Conservation (phyloP, 1,140 invertebrate species). For the Drosophila leontia region DNA sequence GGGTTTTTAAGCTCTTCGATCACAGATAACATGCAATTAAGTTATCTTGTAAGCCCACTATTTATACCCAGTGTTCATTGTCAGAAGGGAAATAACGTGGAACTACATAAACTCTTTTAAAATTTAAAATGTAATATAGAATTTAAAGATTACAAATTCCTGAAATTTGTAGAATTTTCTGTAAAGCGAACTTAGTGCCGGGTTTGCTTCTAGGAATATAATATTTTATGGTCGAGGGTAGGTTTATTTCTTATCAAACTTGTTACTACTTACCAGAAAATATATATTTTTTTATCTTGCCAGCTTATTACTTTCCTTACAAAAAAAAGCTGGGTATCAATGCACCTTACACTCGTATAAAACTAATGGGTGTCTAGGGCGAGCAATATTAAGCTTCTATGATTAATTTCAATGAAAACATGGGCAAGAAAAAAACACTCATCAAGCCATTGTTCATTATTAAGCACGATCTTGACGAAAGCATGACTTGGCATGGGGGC, state of each 20-base stretch:
- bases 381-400: conserved; percentile 8
- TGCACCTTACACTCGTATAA: too few relatives aligned
- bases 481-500: not conserved
- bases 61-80: not conserved
- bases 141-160: not conserved
- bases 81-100: not conserved
- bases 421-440: not conserved
- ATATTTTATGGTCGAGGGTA: not conserved
- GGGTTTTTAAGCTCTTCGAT: conserved; percentile 6
- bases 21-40: conserved; percentile 1
- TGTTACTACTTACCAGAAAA: not conserved
- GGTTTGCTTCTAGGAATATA: not conserved
- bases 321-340: not conserved
- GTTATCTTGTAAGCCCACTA: not conserved
- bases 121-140: not conserved
- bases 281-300: not conserved
- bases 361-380: not conserved
- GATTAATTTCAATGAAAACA: not conserved
- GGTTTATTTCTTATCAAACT: not conserved
- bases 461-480: conserved; percentile 7
- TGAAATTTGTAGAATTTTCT: not conserved
- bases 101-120: too few relatives aligned
- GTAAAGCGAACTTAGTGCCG: not conserved
- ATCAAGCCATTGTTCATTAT: conserved; percentile 9
- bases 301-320: not conserved